Conservation (phyloP, 2,888 invertebrate genomes). For the Brachypalpus laphriformis region DNA sequence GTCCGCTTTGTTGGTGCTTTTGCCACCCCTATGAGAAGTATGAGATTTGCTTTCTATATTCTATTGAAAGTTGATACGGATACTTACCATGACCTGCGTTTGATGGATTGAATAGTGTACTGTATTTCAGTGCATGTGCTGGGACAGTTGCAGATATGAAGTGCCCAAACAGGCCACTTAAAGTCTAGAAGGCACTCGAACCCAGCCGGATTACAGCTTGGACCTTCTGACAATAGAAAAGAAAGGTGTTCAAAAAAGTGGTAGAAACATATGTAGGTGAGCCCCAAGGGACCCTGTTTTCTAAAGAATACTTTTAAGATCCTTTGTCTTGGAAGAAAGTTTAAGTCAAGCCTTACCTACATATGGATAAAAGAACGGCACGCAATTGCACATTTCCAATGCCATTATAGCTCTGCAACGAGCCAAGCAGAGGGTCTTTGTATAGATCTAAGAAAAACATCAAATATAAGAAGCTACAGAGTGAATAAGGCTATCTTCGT, state of each 20-base stretch:
- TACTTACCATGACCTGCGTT: slow-evolving; percentile 79
- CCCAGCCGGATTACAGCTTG: slow-evolving; percentile 79
- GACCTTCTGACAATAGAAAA: slow-evolving; percentile 75
- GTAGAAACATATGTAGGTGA: too few relatives aligned
- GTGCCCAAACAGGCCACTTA: slow-evolving; percentile 81
- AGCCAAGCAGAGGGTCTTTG: slow-evolving; percentile 80
- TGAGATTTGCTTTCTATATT: neutral
- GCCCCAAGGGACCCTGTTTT: too few relatives aligned
- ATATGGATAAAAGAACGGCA: slow-evolving; percentile 84
- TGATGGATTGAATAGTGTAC: slow-evolving; percentile 79
- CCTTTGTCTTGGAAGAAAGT: too few relatives aligned
- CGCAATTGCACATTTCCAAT: slow-evolving; percentile 84
- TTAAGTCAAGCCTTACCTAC: slow-evolving; percentile 75
- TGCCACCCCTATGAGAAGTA: slow-evolving; percentile 40
- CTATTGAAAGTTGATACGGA: too few relatives aligned
- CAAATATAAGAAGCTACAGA: neutral
- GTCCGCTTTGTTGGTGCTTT: slow-evolving; percentile 75
- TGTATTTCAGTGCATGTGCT: slow-evolving; percentile 80
- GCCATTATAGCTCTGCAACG: slow-evolving; percentile 84
- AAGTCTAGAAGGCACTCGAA: slow-evolving; percentile 81
- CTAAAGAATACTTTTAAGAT: too few relatives aligned
- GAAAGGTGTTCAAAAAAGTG: too few relatives aligned
- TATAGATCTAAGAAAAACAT: slow-evolving; percentile 78
- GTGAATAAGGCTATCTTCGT: neutral
- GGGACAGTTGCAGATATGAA: slow-evolving; percentile 81